These are phyloP conservation scores for Peromyscus leucopus DNA, from an alignment of 2,113 vertebrate species.

Conservation along the genomic window DNA sequence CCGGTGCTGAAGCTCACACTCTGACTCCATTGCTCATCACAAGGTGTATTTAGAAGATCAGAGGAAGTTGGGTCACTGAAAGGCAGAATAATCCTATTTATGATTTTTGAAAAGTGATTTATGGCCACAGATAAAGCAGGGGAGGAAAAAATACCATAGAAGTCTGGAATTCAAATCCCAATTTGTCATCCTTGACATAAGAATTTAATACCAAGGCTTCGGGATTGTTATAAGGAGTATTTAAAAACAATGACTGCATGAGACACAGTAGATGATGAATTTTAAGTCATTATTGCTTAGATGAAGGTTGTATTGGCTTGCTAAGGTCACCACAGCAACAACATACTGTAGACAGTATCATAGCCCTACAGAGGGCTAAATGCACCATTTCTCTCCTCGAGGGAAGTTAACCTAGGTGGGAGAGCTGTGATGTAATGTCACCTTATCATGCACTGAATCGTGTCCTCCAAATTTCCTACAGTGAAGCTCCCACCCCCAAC, in stretches of 20 bases:
- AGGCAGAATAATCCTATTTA: not conserved
- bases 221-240: not conserved
- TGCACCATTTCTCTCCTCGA: not conserved
- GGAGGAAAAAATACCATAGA: not conserved
- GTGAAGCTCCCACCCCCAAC: not conserved
- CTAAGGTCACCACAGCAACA: not conserved
- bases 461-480: not conserved
- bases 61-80: not conserved
- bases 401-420: too few relatives aligned
- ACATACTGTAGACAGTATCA: not conserved
- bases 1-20: not conserved
- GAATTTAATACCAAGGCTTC: not conserved
- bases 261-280: not conserved
- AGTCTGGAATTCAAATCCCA: not conserved
- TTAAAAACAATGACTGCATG: not conserved
- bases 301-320: not conserved
- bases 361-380: not conserved
- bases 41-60: not conserved
- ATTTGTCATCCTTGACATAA: not conserved
- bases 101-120: conserved; percentile 18
- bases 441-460: not conserved
- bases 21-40: not conserved
- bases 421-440: not conserved
- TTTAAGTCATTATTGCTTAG: not conserved
- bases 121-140: not conserved